phyloP scores from a whole-genome alignment of 1,140 invertebrate genomes.

The Arion vulgaris region DNA sequence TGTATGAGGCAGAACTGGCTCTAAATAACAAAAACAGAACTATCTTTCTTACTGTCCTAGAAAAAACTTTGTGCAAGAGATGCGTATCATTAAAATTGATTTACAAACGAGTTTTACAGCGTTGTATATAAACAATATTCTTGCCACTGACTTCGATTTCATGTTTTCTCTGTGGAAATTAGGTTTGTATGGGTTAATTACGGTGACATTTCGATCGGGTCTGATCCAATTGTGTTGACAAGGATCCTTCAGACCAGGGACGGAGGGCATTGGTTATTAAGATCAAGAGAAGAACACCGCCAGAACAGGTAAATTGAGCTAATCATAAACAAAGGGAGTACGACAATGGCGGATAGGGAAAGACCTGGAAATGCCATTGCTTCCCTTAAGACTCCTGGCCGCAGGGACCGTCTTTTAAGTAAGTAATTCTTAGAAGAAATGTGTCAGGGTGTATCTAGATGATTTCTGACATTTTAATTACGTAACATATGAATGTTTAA shows the following conservation, averaged over 20 bases:
- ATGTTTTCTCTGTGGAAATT: too few relatives aligned
- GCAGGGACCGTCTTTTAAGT: not conserved
- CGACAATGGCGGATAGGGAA: not conserved
- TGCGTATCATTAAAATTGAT: too few relatives aligned
- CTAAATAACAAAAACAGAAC: too few relatives aligned
- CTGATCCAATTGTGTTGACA: not conserved
- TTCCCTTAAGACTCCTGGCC: not conserved
- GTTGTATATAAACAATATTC: too few relatives aligned
- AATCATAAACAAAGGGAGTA: not conserved
- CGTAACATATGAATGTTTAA: not conserved
- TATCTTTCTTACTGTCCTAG: too few relatives aligned
- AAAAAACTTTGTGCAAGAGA: too few relatives aligned
- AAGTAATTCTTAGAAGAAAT: not conserved
- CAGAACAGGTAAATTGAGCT: not conserved
- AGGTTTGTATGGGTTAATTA: not conserved
- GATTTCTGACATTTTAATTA: not conserved
- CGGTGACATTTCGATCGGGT: not conserved
- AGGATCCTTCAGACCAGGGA: not conserved
- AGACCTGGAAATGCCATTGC: not conserved
- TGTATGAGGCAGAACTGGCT: too few relatives aligned
- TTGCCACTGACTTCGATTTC: too few relatives aligned
- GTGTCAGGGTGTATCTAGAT: not conserved
- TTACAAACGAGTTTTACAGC: too few relatives aligned
- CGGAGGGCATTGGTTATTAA: not conserved
- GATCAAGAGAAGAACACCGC: not conserved